Conservation (phyloP, 2,888 invertebrate species). For the Acronicta psi region DNA sequence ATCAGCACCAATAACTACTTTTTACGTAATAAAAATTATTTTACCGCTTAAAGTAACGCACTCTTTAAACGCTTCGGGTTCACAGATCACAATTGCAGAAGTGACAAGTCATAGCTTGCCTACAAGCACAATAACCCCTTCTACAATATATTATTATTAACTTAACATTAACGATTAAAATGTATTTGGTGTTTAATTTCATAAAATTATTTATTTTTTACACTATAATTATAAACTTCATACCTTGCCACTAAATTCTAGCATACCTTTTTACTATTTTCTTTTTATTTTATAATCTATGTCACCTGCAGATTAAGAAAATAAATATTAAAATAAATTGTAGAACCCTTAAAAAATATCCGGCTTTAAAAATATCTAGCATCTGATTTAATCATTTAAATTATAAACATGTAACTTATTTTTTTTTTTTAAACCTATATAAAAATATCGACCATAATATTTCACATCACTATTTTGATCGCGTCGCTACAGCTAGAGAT, state of each 20-base stretch:
- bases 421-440: constrained; percentile 5
- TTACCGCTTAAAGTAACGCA: constrained; percentile 35
- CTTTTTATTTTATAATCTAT: constrained; percentile 44
- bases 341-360: constrained; percentile 41
- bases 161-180: constrained; percentile 71
- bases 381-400: constrained; percentile 30
- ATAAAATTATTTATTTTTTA: constrained; percentile 72
- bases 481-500: constrained; percentile 26
- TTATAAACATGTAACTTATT: constrained; percentile 19
- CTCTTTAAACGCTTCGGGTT: not conserved
- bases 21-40: not conserved
- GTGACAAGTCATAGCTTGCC: constrained; percentile 12
- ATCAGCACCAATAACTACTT: too few species aligned
- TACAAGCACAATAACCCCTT: constrained; percentile 29
- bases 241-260: constrained; percentile 53
- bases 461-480: constrained; percentile 33
- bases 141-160: constrained; percentile 60
- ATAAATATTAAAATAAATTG: constrained; percentile 40
- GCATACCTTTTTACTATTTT: constrained; percentile 51
- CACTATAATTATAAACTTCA: constrained; percentile 56
- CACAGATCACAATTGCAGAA: constrained; percentile 25
- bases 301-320: constrained; percentile 49
- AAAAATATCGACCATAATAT: constrained; percentile 25
- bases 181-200: constrained; percentile 85
- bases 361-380: constrained; percentile 30